phyloP scores from a whole-genome alignment of 2,113 vertebrate genomes.

The Prochilodus magdalenae region DNA sequence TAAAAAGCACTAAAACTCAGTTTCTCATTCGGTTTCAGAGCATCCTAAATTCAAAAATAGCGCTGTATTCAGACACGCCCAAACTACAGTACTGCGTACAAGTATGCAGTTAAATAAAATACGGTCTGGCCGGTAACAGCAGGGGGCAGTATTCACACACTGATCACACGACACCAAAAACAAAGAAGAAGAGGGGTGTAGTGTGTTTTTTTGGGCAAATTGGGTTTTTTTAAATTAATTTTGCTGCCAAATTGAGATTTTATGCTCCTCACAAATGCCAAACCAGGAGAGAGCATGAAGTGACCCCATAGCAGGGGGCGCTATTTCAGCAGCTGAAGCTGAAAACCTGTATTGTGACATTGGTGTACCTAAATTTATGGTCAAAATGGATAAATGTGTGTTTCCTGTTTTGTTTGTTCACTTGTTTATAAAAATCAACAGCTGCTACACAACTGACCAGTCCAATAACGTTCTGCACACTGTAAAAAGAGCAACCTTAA shows the following conservation, averaged over 20 bases:
- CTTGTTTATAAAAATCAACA: not conserved
- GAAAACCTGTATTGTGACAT: not conserved
- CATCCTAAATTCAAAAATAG: no score
- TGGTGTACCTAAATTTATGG: not conserved
- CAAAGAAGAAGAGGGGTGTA: not conserved
- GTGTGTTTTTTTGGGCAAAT: not conserved
- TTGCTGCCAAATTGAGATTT: not conserved
- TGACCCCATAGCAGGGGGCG: no score
- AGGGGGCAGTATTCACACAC: constrained; percentile 26
- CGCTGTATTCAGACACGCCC: no score
- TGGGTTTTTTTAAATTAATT: not conserved
- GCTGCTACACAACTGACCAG: no score
- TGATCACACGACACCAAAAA: constrained; percentile 1
- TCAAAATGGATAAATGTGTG: constrained; percentile 22
- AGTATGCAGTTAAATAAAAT: not conserved
- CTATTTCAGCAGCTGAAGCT: not conserved
- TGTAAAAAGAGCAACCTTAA: no score
- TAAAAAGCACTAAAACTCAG: no score
- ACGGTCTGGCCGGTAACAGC: not conserved
- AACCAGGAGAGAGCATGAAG: not conserved
- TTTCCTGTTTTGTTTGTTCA: not conserved
- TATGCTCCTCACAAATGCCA: not conserved
- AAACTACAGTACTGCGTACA: no score
- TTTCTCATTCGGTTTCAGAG: no score
- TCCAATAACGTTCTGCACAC: no score